Base-by-base conservation (phyloP, 2,888 invertebrate species). In the Diplolepis rosae region DNA sequence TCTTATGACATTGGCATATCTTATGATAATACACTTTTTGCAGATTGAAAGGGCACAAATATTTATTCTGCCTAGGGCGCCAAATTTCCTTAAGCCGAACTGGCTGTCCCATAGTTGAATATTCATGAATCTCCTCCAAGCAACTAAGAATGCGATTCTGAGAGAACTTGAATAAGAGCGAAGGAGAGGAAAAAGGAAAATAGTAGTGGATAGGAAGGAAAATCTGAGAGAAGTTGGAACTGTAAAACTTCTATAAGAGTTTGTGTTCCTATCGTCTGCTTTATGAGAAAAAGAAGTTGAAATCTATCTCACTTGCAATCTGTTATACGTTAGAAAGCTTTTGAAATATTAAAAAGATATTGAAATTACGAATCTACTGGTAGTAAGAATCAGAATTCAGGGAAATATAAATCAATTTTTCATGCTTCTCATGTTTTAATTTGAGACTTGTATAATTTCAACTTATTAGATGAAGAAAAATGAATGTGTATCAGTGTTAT, bases 101-200 rank as follows among this genome's bases (percentile, higher is more conserved):
- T n/a, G n/a, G n/a, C n/a, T n/a, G n/a, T n/a, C n/a, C 65, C 45
- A 45, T 45, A 45, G 13, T 65, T 5, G 65, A 65, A 65, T 65
- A 65, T 65, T 65, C 65, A 65, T 65, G 65, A 65, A 42, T 27
- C 27, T 35, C 42, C 15, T 28, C 65, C 24, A 50, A 13, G 24
- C 27, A 27, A 50, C 27, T 24, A 50, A 50, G 50, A 50, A 50
- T 24, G 22, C 22, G 13, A 50, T 22, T 27, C 27, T 50, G 50
- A 50, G 9, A 50, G 1, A 22, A 2, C 22, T 5, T 27, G 13
- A 24, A 50, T 50, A 13, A 50, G 50, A 50, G 27, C n/a, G n/a
- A n/a, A n/a, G n/a, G n/a, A n/a, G n/a, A n/a, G n/a, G n/a, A n/a
- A 50, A 27, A 9, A 50, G 24, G 22, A 48, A 22, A 50, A 50